phyloP scores from a whole-genome alignment of 2,797 vertebrate genomes.

The Pseudotriccus pelzelni region DNA sequence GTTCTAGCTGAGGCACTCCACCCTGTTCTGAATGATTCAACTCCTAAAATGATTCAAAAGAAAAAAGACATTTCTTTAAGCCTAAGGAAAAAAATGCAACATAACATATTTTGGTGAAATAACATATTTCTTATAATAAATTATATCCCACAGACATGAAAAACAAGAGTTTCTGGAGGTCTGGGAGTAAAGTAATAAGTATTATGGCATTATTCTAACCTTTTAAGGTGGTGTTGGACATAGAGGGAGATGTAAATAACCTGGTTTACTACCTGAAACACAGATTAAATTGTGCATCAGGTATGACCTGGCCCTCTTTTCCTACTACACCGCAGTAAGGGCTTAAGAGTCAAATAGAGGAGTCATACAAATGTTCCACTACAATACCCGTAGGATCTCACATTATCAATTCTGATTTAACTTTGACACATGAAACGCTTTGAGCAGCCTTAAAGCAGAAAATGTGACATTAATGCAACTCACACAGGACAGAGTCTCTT shows the following conservation, averaged over 20 bases:
- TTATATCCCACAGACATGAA: not conserved
- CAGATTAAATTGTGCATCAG: not conserved
- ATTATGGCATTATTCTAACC: not conserved
- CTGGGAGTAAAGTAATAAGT: not conserved
- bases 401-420: not conserved
- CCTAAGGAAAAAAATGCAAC: not conserved
- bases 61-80: conserved; percentile 8
- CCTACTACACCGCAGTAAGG: not conserved
- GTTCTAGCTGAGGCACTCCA: conserved; percentile 56
- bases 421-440: not conserved
- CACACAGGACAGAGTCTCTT: fast-evolving
- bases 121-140: not conserved
- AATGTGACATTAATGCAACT: not conserved
- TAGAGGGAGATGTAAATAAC: not conserved
- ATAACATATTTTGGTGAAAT: not conserved
- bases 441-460: not conserved
- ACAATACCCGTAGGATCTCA: not conserved
- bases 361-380: not conserved
- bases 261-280: not conserved
- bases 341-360: not conserved
- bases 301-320: not conserved
- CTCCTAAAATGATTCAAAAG: conserved; percentile 75
- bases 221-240: not conserved
- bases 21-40: conserved; percentile 51
- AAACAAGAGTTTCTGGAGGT: not conserved